phyloP scores from a whole-genome alignment of 1,140 invertebrate species.

The Drosophila melanica region DNA sequence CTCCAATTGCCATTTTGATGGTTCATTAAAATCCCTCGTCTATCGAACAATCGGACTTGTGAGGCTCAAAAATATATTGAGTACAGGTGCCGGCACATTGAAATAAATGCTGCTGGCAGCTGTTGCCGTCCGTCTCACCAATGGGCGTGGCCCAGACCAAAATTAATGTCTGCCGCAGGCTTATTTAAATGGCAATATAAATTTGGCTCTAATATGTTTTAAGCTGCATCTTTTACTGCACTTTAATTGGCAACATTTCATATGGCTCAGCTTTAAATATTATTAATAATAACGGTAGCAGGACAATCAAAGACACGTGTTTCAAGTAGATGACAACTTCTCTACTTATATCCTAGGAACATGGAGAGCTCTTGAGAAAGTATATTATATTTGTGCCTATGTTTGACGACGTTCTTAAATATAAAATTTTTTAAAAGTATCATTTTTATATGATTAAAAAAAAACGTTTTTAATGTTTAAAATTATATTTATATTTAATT shows the following conservation, averaged over 20 bases:
- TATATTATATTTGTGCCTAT: no score
- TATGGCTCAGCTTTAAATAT: conserved; percentile 11
- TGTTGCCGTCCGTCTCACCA: background rate
- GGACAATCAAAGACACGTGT: conserved; percentile 19
- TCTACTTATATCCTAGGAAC: conserved; percentile 7
- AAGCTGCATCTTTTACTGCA: conserved; percentile 20
- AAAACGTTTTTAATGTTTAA: no score
- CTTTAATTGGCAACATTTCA: conserved; percentile 47
- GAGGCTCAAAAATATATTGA: conserved; percentile 55
- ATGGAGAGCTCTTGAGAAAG: background rate
- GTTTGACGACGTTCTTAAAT: no score
- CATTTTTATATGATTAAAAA: background rate
- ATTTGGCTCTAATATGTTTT: conserved; percentile 35
- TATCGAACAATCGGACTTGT: conserved; percentile 42
- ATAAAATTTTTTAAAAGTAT: no score
- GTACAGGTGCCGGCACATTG: conserved; percentile 40
- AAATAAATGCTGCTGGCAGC: conserved; percentile 52
- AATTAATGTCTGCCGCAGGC: conserved; percentile 54
- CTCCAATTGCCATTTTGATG: conserved; percentile 70
- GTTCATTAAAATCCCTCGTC: conserved; percentile 68
- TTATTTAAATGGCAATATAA: conserved; percentile 65
- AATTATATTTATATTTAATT: no score
- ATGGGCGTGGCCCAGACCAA: conserved; percentile 19
- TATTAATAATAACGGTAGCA: conserved; percentile 13
- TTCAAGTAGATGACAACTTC: background rate